Evolutionary conservation across 2,888 invertebrate species (phyloP).

Genomic region (Periphyllus acericola): DNA sequence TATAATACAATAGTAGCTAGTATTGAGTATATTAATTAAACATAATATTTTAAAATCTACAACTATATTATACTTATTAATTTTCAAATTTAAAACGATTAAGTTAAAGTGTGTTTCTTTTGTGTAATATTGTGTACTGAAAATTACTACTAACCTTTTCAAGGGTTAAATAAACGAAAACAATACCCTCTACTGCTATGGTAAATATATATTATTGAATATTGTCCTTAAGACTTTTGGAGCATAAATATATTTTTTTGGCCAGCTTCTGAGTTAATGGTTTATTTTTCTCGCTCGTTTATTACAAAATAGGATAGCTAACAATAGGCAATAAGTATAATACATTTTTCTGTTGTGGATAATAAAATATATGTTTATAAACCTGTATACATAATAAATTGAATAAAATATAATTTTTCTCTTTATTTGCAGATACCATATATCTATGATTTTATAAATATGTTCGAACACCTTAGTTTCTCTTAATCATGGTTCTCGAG

Average conservation of each 20-base stretch:
- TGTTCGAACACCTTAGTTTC: neutral
- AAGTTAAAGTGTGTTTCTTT: conserved; percentile 5
- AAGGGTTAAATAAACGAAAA: conserved; percentile 5
- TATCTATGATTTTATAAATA: neutral
- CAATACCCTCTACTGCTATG: conserved; percentile 1
- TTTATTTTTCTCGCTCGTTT: conserved; percentile 33
- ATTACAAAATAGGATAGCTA: neutral
- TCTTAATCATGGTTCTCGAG: neutral
- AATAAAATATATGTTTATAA: too few species aligned
- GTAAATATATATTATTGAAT: conserved; percentile 11
- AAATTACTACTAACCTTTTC: conserved; percentile 13
- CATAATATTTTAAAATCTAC: too few species aligned
- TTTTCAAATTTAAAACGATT: conserved; percentile 12
- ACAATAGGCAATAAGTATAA: neutral
- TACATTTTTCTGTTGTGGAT: too few species aligned
- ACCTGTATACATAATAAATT: too few species aligned
- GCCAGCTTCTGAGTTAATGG: neutral
- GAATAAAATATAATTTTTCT: too few species aligned
- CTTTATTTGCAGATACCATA: too few species aligned
- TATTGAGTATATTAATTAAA: too few species aligned
- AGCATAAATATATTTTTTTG: conserved; percentile 16
- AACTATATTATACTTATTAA: conserved; percentile 1
- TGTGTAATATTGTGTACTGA: neutral
- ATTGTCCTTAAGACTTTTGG: conserved; percentile 32
- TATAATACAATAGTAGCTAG: too few species aligned